Evolutionary conservation across 2,888 invertebrate species (phyloP).

Genomic region (Parthenolecanium corni): DNA sequence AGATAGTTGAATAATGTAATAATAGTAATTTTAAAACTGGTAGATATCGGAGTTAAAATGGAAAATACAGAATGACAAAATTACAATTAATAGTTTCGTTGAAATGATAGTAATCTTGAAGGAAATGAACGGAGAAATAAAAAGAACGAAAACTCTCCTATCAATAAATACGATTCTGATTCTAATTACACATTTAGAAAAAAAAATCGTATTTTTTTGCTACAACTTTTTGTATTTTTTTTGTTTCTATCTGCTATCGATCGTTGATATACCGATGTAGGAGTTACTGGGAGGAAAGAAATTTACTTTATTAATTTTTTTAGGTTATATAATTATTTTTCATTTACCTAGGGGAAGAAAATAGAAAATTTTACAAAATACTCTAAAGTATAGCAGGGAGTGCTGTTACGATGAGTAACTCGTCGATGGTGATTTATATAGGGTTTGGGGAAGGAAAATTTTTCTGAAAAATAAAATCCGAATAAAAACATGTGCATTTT

Average conservation of each 20-base stretch:
- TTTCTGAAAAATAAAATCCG: no score
- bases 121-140: slow-evolving; percentile 21
- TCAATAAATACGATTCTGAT: slow-evolving; percentile 27
- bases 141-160: slow-evolving; percentile 27
- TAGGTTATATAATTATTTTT: no score
- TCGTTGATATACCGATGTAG: not conserved
- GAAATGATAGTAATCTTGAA: slow-evolving; percentile 26
- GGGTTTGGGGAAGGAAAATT: no score
- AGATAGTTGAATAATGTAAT: slow-evolving; percentile 24
- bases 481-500: no score
- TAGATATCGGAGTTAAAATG: slow-evolving; percentile 27
- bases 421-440: no score
- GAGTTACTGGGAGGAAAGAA: not conserved
- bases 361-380: no score
- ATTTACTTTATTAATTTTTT: not conserved
- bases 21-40: slow-evolving; percentile 27
- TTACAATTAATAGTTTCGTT: slow-evolving; percentile 25
- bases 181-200: slow-evolving; percentile 28
- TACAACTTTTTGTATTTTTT: slow-evolving; percentile 19
- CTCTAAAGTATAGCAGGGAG: no score
- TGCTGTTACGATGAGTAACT: no score
- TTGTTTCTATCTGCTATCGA: slow-evolving; percentile 1
- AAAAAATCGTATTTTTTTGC: slow-evolving; percentile 20
- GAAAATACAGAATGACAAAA: slow-evolving; percentile 26
- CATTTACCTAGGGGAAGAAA: no score